Conservation (phyloP, 1,140 invertebrate species). For the Stegodyphus mimosarum region DNA sequence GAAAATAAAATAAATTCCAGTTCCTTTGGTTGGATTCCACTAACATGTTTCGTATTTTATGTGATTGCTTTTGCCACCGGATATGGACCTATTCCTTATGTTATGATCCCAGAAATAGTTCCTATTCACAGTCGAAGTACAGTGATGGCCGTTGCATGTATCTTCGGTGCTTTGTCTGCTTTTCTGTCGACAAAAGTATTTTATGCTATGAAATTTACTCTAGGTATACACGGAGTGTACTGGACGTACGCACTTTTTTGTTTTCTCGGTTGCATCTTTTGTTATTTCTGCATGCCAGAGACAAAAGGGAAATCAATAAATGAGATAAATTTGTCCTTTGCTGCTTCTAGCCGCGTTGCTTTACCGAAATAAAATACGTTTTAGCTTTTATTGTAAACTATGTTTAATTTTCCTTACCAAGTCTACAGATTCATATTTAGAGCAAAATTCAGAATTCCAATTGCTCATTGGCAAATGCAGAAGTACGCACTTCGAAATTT, state of each 20-base stretch:
- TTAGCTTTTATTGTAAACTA: too few relatives aligned
- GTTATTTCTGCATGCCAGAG: constrained; percentile 86
- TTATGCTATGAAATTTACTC: constrained; percentile 72
- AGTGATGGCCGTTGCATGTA: constrained; percentile 80
- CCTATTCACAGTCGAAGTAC: constrained; percentile 80
- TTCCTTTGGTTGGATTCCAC: constrained; percentile 70
- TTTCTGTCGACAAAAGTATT: constrained; percentile 16
- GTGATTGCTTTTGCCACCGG: constrained; percentile 77
- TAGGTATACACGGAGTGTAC: constrained; percentile 81
- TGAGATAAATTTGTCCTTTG: constrained; percentile 75
- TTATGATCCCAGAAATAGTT: constrained; percentile 75
- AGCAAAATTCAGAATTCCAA: too few relatives aligned
- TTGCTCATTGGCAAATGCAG: too few relatives aligned
- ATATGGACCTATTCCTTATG: constrained; percentile 85
- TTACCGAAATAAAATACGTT: too few relatives aligned
- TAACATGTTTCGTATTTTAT: constrained; percentile 71
- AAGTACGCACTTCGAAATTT: too few relatives aligned
- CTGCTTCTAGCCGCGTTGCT: background rate
- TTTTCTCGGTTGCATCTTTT: constrained; percentile 80
- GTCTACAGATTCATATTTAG: too few relatives aligned
- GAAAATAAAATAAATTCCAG: background rate
- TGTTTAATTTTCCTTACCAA: too few relatives aligned
- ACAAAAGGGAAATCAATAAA: constrained; percentile 89
- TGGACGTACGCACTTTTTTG: constrained; percentile 85
- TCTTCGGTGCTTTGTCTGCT: constrained; percentile 66